Evolutionary conservation across 37 sponge, comb jelly and placozoan species (phyloP), one percentile per base, ranked within the genome.

Genomic region (Halisarca cf. caerulea): DNA sequence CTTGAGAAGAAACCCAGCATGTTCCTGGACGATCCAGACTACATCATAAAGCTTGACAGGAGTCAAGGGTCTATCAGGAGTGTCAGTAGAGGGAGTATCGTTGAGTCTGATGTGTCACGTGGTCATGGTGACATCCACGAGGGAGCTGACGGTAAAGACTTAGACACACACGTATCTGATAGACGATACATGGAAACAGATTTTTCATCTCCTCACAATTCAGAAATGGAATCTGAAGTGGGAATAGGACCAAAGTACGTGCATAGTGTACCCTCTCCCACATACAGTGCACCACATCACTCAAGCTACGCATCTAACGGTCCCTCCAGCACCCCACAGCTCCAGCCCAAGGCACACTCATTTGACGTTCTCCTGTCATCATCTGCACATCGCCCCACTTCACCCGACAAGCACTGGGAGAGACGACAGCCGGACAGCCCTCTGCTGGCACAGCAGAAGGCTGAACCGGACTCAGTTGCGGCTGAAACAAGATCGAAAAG

Each of bases 291-390:
- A 3, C 23, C 20, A 5, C 5, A 37, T 36, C 20, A 36, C 37
- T 61, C 30, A 23, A 38, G 30, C 40, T 71, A 71, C 18, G 72
- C 72, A 35, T 71, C 72, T 33, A 17, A 7, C 5, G 72, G 72
- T 71, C 72, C 72, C 5, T 37, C 41, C 38, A 71, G 72, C 72
- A 71, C 72, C 18, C 72, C 72, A 7, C 72, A 71, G 72, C 30
- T 30, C 30, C 30, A 28, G 18, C 6, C 30, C 30, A 28, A 62
- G 30, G n/a, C 30, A 15, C 40, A 37, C 18, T 18, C 32, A 3
- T 4, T 20, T 14, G 20, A 15, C 30, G 28, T 24, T 27, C 32
- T 9, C 21, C 35, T 71, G 7, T 18, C 38, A 23, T 7, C 4
- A 23, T 20, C n/a, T 4, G 25, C 25, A 30, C 15, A 30, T 28